Evolutionary conservation across 2,113 vertebrate genomes (phyloP), one percentile per base, ranked within the genome.

Genomic region (Sphaerodactylus townsendi): DNA sequence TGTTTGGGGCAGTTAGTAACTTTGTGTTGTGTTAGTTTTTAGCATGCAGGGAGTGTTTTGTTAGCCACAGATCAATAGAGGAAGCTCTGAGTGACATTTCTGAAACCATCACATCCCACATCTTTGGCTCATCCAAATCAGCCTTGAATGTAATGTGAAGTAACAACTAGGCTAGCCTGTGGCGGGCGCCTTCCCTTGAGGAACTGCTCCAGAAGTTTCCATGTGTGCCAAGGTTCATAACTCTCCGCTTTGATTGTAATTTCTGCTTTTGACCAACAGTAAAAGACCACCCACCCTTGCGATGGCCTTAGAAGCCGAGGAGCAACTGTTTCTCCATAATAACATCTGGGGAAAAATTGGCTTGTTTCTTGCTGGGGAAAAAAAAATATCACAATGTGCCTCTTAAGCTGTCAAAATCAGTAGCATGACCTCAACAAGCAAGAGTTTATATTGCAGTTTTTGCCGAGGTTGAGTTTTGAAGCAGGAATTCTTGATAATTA

Each of bases 401-500:
- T 92, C 85, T 85, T 81, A 62, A 30, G 8, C 75, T 70, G 44
- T 44, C 46, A 74, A 53, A 46, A 66, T 85, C 76, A 35, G 84
- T 30, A 64, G 23, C 4, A 0, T 74, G 84, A 2, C 79, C 28
- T 70, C 0, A 0, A 35, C 64, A 86, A 72, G 14, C 14, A 78
- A n/a, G 71, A 53, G 3, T 1, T 44, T 46, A 77, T 48, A 72
- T 33, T n/a, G 14, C 68, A 71, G 72, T 0, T 23, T 74, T 83
- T 50, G 69, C 59, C 81, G 82, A 44, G 69, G 79, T 81, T 92
- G 74, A 83, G 50, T 82, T 85, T 86, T 88, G 50, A 14, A 86
- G 73, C 77, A 87, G 75, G 68, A 82, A 37, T 19, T 71, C 69
- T 76, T 30, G 62, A 1, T 35, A 86, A 85, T 81, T 74, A 82